Conservation (phyloP, 2,797 vertebrate species). For the Melanotaenia boesemani region DNA sequence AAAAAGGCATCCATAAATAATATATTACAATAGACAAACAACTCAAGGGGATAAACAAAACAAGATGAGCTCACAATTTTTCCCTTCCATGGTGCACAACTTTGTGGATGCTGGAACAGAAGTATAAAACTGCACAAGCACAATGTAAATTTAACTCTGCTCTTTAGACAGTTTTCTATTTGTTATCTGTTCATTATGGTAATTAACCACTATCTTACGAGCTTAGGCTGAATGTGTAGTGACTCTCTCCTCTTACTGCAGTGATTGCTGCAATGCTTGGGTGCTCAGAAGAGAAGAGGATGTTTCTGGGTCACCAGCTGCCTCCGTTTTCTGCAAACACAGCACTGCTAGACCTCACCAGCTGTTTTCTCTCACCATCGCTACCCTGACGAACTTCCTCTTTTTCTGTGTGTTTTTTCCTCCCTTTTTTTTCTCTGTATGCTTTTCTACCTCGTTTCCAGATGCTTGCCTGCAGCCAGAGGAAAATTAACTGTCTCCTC, state of each 20-base stretch:
- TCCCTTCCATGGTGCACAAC: background rate
- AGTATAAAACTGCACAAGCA: conserved; percentile 29
- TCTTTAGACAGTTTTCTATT: conserved; percentile 39
- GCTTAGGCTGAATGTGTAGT: conserved; percentile 27
- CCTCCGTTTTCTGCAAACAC: conserved; percentile 74
- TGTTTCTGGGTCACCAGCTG: conserved; percentile 82
- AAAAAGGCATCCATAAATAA: conserved; percentile 54
- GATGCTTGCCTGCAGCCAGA: conserved; percentile 62
- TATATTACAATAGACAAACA: conserved; percentile 57
- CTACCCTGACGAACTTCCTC: conserved; percentile 55
- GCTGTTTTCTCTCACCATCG: conserved; percentile 72
- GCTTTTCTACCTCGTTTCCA: conserved; percentile 45
- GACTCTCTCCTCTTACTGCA: conserved; percentile 43
- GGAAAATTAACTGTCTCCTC: conserved; percentile 61
- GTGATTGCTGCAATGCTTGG: conserved; percentile 55
- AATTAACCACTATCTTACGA: conserved; percentile 49
- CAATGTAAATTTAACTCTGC: conserved; percentile 31
- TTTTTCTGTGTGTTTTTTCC: background rate
- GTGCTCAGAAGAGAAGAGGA: conserved; percentile 53
- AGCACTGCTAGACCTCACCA: conserved; percentile 77
- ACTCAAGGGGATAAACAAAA: conserved; percentile 31
- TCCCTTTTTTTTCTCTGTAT: conserved; percentile 7
- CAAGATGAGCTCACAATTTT: conserved; percentile 1
- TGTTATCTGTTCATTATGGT: conserved; percentile 52
- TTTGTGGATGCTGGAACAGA: conserved; percentile 8